These are phyloP conservation scores for Hypotaenidia okinawae DNA, from an alignment of 2,797 vertebrate genomes.

Conservation along the genomic window DNA sequence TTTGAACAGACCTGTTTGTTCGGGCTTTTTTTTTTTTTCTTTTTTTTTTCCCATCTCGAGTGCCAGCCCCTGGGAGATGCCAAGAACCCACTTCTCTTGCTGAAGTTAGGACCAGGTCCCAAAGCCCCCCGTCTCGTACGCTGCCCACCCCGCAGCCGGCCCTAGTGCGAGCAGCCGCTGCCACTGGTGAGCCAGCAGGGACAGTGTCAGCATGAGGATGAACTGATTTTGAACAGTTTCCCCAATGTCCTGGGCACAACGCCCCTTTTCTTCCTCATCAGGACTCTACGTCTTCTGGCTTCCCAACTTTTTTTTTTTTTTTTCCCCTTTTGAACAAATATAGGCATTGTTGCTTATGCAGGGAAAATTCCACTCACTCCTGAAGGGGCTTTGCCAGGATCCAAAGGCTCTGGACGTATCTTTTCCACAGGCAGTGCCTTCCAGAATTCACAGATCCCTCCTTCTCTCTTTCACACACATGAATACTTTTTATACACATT, in stretches of 20 bases:
- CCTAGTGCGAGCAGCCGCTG: not conserved
- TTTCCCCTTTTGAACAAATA: not conserved
- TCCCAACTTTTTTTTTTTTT: not conserved
- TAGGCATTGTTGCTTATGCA: not conserved
- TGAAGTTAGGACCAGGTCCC: not conserved
- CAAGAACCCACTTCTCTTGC: not conserved
- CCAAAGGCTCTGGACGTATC: not conserved
- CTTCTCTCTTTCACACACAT: not conserved
- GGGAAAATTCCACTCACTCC: conserved; percentile 43
- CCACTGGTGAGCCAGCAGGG: not conserved
- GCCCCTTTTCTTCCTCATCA: conserved; percentile 19
- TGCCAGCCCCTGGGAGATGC: not conserved
- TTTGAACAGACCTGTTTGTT: conserved; percentile 58
- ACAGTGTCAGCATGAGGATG: not conserved
- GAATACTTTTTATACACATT: not conserved
- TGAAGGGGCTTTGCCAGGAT: conserved; percentile 2
- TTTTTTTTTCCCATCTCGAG: not conserved
- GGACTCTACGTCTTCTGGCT: not conserved
- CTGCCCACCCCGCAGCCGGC: not conserved
- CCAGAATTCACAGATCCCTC: not conserved
- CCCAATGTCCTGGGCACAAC: not conserved
- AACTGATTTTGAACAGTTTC: conserved; percentile 25
- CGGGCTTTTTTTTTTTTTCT: not conserved
- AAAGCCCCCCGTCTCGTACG: fast-evolving
- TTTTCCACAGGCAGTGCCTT: not conserved